Base-by-base conservation (phyloP, 2,888 invertebrate genomes). In the Plebejus argus region DNA sequence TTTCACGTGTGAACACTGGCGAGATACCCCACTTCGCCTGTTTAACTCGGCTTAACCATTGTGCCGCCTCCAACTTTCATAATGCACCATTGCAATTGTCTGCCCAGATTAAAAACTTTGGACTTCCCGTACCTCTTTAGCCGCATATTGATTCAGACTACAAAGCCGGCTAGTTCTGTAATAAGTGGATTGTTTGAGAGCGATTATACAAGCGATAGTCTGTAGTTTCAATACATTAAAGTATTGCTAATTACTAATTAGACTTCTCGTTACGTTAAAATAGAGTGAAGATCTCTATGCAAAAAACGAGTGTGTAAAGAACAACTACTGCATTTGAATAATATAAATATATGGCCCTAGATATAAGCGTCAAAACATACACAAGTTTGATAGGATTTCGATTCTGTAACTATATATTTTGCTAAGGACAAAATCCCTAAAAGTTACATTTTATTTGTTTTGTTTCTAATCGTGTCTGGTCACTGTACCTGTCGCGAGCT, bases 11-110 rank as follows among this genome's bases (percentile, higher is more conserved):
- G 77, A 76, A 76, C 70, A 70, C 56, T 20, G 56, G 33, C 70
- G 82, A 86, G 91, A 90, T 91, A 91, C 82, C 87, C 88, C 90
- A 90, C 89, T 90, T 88, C 83, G 82, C 81, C 82, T 85, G 86
- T 87, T 89, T 86, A 86, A 88, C 85, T 85, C 79, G 78, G 87
- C 85, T 88, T 86, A 86, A 84, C 87, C 83, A 90, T 90, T 90
- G 90, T 90, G 81, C 81, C 70, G 83, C 80, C 82, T 84, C 85
- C 77, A 81, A 78, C 84, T 85, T 83, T 82, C 86, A 88, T 89
- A 85, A 89, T 88, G 86, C 86, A 82, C 82, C 83, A 85, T 83
- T 82, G 79, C 79, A 82, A 80, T 81, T 81, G 80, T 81, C 78
- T 76, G 80, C 78, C 74, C 81, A 82, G 83, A 84, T 83, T 84